Evolutionary conservation across 1,140 invertebrate genomes (phyloP).

Genomic region (Zaprionus camerounensis): DNA sequence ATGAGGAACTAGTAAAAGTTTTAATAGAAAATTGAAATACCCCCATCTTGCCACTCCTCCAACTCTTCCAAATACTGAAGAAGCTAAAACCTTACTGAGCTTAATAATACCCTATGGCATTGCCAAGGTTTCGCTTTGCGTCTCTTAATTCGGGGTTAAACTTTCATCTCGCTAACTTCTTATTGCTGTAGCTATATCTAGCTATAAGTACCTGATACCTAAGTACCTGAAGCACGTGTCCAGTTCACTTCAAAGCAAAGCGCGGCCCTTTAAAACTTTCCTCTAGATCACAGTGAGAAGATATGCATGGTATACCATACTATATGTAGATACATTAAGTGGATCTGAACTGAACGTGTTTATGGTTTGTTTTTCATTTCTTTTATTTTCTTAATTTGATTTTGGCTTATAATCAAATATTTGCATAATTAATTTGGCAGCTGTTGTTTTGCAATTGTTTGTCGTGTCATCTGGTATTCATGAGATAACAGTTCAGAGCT

Average conservation of each 20-base stretch:
- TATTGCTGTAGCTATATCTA: not conserved
- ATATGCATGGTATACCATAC: not conserved
- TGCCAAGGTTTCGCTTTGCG: not conserved
- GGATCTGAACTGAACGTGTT: not conserved
- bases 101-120: not conserved
- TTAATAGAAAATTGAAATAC: not conserved
- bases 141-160: not conserved
- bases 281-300: not conserved
- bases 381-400: not conserved
- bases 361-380: conserved; percentile 8
- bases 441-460: conserved; percentile 52
- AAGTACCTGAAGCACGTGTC: conserved; percentile 4
- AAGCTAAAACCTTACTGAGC: not conserved
- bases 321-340: not conserved
- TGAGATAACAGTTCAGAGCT: conserved; percentile 66
- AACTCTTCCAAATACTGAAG: not conserved
- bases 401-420: conserved; percentile 39
- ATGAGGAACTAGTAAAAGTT: conserved; percentile 3
- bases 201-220: not conserved
- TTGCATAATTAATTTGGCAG: conserved; percentile 63
- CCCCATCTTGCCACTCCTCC: not conserved
- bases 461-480: conserved; percentile 61
- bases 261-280: conserved; percentile 4
- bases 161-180: not conserved
- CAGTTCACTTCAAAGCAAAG: not conserved